Evolutionary conservation across 2,113 vertebrate genomes (phyloP), one percentile per base, ranked within the genome.

Genomic region (Calidris pygmaea): DNA sequence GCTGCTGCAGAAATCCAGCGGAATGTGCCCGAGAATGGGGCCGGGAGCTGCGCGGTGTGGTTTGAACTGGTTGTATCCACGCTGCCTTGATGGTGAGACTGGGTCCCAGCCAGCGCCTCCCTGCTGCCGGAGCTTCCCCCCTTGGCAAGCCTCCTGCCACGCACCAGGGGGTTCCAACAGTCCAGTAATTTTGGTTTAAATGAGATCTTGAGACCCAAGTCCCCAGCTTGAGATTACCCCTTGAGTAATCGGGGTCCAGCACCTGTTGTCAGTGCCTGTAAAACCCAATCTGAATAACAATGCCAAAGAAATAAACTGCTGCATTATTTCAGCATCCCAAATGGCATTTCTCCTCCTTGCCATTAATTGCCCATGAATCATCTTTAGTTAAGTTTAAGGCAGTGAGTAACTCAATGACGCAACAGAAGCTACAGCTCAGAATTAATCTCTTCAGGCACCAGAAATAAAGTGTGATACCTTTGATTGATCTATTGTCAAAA

Each of bases 401-500:
- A 92, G 23, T 93, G 90, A 96, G 70, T 95, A 93, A 95, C 24
- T 90, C 83, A 56, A 24, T 82, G 66, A 96, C 4, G 77, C 77
- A 93, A 93, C 62, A 82, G 48, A 92, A 92, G 45, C 65, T 88
- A 59, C 68, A 75, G 73, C 84, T 94, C 76, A 68, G 76, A 81
- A 94, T 70, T 84, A 27, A 63, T 29, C 30, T 90, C 65, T 89
- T 91, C 73, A 81, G 80, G 68, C 65, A 75, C 43, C 32, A 34
- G 72, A 93, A 96, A 85, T 85, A 91, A 93, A 87, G 43, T 1
- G 12, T 68, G 58, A 72, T 82, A 75, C 17, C 43, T 87, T 76
- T 76, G 94, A 95, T 10, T 87, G 92, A 95, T 92, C 66, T 79
- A 3, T 92, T 95, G 90, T 93, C 92, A 93, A 94, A 95, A 92